Base-by-base conservation (phyloP, 2,113 vertebrate species). In the Onychostruthus taczanowskii region DNA sequence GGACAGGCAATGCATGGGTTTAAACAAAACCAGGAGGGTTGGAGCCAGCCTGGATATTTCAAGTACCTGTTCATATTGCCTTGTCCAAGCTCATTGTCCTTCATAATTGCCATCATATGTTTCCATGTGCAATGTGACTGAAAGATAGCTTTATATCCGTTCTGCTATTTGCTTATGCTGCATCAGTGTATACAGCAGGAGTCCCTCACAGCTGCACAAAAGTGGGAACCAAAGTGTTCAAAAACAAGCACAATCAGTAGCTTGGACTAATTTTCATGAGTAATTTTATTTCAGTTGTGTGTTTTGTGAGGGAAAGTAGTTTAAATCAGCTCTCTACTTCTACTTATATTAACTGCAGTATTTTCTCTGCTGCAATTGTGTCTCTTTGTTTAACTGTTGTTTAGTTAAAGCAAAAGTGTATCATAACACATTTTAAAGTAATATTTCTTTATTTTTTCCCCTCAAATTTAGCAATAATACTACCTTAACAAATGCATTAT, bases 81-180 rank as follows among this genome's bases (percentile, higher is more conserved):
- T 95, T 89, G 78, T 87, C 73, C 73, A 56, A 94, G 87, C 49
- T 77, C 86, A 90, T 91, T 94, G 53, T 95, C 86, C 81, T 96
- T 85, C 76, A 31, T 69, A 96, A 94, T 94, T 87, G 84, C 53
- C 76, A 49, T 89, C 76, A 87, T 30, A 93, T 97, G 78, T 80
- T 85, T 46, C 95, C 85, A 62, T 0, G 82, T 94, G 90, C 63
- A 86, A 63, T 8, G 86, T 88, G 66, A 75, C 61, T 81, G 77
- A 90, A 90, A 80, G 84, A 69, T 59, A 58, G 33, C 63, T 92
- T 94, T 83, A 70, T 91, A 96, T 62, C 66, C 24, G 0, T 93
- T 79, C 58, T 20, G 19, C 64, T 75, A 27, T 70, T 95, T 84
- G 64, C 87, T 95, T 89, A 17, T 49, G 52, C 50, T 81, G 78